These are phyloP conservation scores for Sakesphorus luctuosus DNA, from an alignment of 2,113 vertebrate species.

Conservation along the genomic window DNA sequence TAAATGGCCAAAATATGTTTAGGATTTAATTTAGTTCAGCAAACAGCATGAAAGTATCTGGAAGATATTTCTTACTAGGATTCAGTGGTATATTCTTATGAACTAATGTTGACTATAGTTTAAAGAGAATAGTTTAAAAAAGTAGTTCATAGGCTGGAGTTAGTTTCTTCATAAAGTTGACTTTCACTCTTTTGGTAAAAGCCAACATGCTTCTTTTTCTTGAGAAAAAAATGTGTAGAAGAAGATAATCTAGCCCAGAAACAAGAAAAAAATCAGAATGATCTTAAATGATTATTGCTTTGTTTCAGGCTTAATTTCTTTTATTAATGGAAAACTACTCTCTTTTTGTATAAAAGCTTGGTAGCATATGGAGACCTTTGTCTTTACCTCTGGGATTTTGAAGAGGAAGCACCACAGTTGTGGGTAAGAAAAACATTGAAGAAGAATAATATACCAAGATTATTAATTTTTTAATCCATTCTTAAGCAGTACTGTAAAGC, in stretches of 20 bases:
- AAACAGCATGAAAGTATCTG: background rate
- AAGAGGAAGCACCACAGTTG: background rate
- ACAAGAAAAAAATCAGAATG: background rate
- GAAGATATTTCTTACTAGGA: background rate
- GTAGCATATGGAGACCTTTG: background rate
- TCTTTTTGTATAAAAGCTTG: background rate
- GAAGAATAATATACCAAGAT: background rate
- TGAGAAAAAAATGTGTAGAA: background rate
- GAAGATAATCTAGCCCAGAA: background rate
- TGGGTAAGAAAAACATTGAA: background rate
- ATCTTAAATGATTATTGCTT: background rate
- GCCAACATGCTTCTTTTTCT: background rate
- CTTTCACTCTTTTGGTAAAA: background rate
- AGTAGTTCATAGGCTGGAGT: background rate
- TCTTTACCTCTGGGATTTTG: background rate
- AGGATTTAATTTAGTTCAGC: background rate
- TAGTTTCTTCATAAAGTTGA: background rate
- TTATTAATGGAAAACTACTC: background rate
- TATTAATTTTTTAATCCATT: background rate
- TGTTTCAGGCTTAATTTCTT: background rate
- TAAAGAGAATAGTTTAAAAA: background rate
- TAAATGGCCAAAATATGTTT: background rate
- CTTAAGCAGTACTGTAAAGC: background rate
- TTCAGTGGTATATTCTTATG: background rate
- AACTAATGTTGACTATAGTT: background rate